Base-by-base conservation (phyloP, 1,140 invertebrate genomes). In the Teleopsis dalmanni region DNA sequence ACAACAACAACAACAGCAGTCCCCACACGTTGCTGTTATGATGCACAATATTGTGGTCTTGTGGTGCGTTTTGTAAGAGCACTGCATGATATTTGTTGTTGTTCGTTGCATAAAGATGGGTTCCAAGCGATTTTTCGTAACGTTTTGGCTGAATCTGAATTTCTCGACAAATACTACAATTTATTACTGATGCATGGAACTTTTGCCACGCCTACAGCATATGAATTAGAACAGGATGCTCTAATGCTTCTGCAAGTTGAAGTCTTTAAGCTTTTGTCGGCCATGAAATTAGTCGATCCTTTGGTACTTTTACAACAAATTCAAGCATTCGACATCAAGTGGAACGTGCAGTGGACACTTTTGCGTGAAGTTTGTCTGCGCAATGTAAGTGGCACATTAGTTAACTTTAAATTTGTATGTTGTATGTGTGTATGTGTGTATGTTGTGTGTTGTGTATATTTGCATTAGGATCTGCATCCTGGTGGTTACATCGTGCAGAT, bases 121-220 rank as follows among this genome's bases (percentile, higher is more conserved):
- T 51, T 65, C 50, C 65, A 67, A 59, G 65, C 62, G 48, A 65
- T 67, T 55, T 61, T 67, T 47, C 62, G 65, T 53, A 60, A 58
- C 54, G 60, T 63, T 42, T 44, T 63, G 50, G 60, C 57, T 48
- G 62, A 68, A 58, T 68, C 64, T 45, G 58, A 62, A 55, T 64
- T 67, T 48, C 60, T 67, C 44, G 60, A 60, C 50, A 64, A 67
- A 60, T 67, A 64, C 56, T 58, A 60, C 51, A 61, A 62, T 60
- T 58, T 67, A 42, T 55, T 67, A 36, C 43, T 60, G 56, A 57
- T 63, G 57, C 26, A 44, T 31, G 31, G 29, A 37, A 27, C 48
- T 22, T 25, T 42, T 35, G 34, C 14, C 10, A 19, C 19, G 34
- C 14, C 8, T 31, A 11, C 29, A 18, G 16, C 34, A 16, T 35